A percentile compares a stretch with the other conserved stretches of the same genome.
These are phyloP conservation scores for Embiotoca jacksoni DNA, from an alignment of 2,113 vertebrate genomes.

Conservation along the genomic window DNA sequence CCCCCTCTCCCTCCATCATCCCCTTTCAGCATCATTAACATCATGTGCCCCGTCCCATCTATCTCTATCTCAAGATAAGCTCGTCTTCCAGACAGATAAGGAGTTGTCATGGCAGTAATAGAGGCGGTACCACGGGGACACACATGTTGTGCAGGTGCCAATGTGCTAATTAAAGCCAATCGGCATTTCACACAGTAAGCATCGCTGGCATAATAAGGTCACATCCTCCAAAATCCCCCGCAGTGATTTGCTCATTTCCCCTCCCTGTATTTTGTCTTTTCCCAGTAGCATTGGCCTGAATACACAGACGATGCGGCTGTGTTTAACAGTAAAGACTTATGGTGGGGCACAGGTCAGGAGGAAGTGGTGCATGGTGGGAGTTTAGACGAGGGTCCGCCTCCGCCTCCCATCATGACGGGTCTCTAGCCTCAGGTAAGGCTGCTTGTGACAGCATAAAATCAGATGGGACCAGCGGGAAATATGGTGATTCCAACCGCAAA, in stretches of 20 bases:
- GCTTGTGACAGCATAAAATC: constrained; percentile 17
- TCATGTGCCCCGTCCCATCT: constrained; percentile 7
- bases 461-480: constrained; percentile 23
- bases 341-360: constrained; percentile 3
- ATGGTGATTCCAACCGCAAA: constrained; percentile 5
- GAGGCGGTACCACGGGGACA: constrained; percentile 50
- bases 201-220: constrained; percentile 52
- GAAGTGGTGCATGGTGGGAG: constrained; percentile 37
- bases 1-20: not conserved
- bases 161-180: constrained; percentile 73
- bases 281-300: constrained; percentile 23
- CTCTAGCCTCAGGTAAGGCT: constrained; percentile 19
- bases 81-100: constrained; percentile 45
- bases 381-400: constrained; percentile 18
- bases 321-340: constrained; percentile 19
- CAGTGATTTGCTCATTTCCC: constrained; percentile 41
- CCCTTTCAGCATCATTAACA: constrained; percentile 36
- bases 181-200: constrained; percentile 59
- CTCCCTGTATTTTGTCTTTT: not conserved
- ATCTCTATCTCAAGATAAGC: constrained; percentile 49
- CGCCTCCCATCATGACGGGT: constrained; percentile 1
- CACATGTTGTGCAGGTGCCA: constrained; percentile 59
- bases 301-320: not conserved
- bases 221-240: constrained; percentile 44
- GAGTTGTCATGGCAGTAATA: constrained; percentile 39